Base-by-base conservation (phyloP, 2,888 invertebrate species). In the Hydrotaea diabolus region DNA sequence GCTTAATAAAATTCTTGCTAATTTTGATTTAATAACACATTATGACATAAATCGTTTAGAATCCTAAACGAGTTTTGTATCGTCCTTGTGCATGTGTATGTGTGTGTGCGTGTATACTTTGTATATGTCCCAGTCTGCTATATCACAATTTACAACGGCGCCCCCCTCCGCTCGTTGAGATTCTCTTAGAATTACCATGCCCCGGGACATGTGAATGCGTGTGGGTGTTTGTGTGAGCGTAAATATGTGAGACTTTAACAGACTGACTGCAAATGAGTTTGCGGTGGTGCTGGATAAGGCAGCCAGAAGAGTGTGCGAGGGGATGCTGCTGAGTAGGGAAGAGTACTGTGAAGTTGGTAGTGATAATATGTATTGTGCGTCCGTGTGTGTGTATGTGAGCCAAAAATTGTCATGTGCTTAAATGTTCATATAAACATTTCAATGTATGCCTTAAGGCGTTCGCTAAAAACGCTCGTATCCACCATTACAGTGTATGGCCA, bases 21-120 rank as follows among this genome's bases (percentile, higher is more conserved):
- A 90, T 89, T 89, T 87, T 89, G 89, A 90, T 90, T 90, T 90
- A 90, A 90, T 90, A 89, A 88, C 86, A 88, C 87, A 88, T 90
- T 90, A 89, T 89, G 88, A 87, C 86, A 87, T 88, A 89, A 90
- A 90, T 89, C 90, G 88, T 88, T 90, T 90, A 80, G 87, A 86
- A 87, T 88, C 71, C 46, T 84, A 76, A 86, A 80, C 83, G 76
- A 86, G 81, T 83, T 83, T 77, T 74, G 57, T 80, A 23, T 59
- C 49, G 49, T 23, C 26, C 59, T 39, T 11, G 39, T 39, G 39
- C 13, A 11, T 39, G 9, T 1, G 39, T 39, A 13, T 39, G 39
- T 36, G 8, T 36, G 36, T 36, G 8, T 3, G 36, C 8, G 36
- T 36, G 36, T 36, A 36, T 36, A 43, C n/a, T n/a, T n/a, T n/a